Conservation (phyloP, 1,140 invertebrate species). For the Diplogasteroides magnus region DNA sequence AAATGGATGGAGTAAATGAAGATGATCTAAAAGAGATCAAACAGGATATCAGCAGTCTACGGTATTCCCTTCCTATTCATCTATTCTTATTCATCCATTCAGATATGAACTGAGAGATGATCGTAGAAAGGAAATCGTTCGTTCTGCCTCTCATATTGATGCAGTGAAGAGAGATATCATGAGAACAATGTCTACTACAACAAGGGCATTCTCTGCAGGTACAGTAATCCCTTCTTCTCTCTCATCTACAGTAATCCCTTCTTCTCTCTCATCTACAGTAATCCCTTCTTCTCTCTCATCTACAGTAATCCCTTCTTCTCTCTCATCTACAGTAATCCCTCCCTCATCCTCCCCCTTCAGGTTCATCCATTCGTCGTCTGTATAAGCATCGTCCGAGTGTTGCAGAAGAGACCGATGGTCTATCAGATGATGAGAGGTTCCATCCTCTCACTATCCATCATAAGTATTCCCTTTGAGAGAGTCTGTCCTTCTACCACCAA, state of each 20-base stretch:
- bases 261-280: too few species aligned
- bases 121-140: slow-evolving; percentile 58
- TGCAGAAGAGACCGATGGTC: slow-evolving; percentile 37
- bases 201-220: slow-evolving; percentile 15
- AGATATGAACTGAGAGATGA: slow-evolving; percentile 63
- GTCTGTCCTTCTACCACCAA: too few species aligned
- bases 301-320: not conserved
- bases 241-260: too few species aligned
- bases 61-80: slow-evolving; percentile 49
- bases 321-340: not conserved
- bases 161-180: slow-evolving; percentile 60
- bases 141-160: slow-evolving; percentile 60
- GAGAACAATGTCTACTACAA: slow-evolving; percentile 46
- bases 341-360: not conserved
- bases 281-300: too few species aligned
- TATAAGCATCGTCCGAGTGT: slow-evolving; percentile 30
- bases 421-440: slow-evolving; percentile 27
- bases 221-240: too few species aligned
- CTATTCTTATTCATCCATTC: slow-evolving; percentile 25
- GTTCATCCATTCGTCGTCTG: slow-evolving; percentile 21
- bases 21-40: slow-evolving; percentile 65
- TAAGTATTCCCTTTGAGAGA: not conserved
- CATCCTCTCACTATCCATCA: slow-evolving; percentile 1
- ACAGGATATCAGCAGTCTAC: slow-evolving; percentile 64
- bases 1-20: slow-evolving; percentile 64